Evolutionary conservation across 2,797 vertebrate species (phyloP), one percentile per base, ranked within the genome.

Genomic region (Parotocinclus haroldoi): DNA sequence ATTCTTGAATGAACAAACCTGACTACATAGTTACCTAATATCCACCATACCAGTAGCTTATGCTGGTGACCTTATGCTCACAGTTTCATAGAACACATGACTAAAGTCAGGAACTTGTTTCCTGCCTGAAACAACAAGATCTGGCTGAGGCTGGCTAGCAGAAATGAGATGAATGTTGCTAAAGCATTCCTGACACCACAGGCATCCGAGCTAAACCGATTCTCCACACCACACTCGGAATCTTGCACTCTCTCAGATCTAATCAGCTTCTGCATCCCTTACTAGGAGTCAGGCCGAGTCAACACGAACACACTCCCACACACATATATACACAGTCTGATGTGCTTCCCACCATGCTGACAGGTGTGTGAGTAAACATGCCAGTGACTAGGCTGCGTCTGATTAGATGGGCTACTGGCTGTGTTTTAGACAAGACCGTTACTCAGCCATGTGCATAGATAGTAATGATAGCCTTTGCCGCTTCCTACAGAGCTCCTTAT

Each of bases 301-400:
- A 58, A 67, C 59, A 63, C 13, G 17, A 49, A 19, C 42, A 45
- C 36, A 53, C 19, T 18, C 44, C 55, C 40, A 48, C 49, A 0
- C 55, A 14, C 17, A 58, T 49, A 6, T 42, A 51, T 60, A 46
- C 36, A 13, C 7, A 9, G 7, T 16, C 71, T 73, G 63, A 68
- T 65, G 63, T 66, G 54, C 57, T 69, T 75, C 63, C 66, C 36
- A 44, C 39, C 39, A 63, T 53, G 36, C 50, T 71, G 51, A 42
- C 62, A 63, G 69, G 57, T 75, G 73, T 71, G 67, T 72, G 67
- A 63, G 19, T 61, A 50, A 72, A 67, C 38, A 44, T 71, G 61
- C 65, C 65, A 69, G 60, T 18, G 17, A 53, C 71, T 61, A 51
- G 62, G 59, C 50, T 63, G 6, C 4, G 62, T 58, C 61, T 70